A percentile compares a stretch with the other conserved stretches of the same genome.
These are phyloP conservation scores for Pantherophis alleghaniensis DNA, from an alignment of 2,797 vertebrate genomes.

Conservation along the genomic window DNA sequence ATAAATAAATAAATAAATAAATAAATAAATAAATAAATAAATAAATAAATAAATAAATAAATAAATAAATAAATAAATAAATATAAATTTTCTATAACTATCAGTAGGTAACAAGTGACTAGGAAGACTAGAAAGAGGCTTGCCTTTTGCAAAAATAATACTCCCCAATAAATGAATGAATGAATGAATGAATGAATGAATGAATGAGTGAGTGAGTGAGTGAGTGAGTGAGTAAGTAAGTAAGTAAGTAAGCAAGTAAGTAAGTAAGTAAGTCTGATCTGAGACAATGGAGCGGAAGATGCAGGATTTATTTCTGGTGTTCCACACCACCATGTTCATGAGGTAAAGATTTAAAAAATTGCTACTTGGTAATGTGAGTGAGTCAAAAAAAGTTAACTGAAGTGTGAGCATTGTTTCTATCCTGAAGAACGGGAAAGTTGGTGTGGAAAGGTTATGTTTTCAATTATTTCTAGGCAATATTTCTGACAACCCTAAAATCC, in stretches of 20 bases:
- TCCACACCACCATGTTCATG: background rate
- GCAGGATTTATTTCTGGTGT: background rate
- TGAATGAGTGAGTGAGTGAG: too few relatives aligned
- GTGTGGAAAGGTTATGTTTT: background rate
- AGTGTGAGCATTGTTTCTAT: background rate
- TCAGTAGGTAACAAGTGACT: background rate
- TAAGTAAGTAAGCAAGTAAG: rapidly evolving
- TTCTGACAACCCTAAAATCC: background rate
- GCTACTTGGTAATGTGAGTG: background rate
- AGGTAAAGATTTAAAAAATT: background rate
- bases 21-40: too few relatives aligned
- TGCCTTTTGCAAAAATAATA: background rate
- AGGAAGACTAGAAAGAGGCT: background rate
- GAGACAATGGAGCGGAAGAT: background rate
- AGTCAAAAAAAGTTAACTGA: background rate
- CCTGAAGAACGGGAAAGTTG: background rate
- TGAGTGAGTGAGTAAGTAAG: rapidly evolving
- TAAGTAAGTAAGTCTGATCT: background rate
- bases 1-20: too few relatives aligned
- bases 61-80: too few relatives aligned
- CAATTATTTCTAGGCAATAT: background rate
- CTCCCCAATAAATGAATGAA: too few relatives aligned
- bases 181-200: too few relatives aligned
- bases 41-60: too few relatives aligned
- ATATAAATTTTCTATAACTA: background rate